Conservation (phyloP, 2,113 vertebrate species). For the Phrynosoma platyrhinos region DNA sequence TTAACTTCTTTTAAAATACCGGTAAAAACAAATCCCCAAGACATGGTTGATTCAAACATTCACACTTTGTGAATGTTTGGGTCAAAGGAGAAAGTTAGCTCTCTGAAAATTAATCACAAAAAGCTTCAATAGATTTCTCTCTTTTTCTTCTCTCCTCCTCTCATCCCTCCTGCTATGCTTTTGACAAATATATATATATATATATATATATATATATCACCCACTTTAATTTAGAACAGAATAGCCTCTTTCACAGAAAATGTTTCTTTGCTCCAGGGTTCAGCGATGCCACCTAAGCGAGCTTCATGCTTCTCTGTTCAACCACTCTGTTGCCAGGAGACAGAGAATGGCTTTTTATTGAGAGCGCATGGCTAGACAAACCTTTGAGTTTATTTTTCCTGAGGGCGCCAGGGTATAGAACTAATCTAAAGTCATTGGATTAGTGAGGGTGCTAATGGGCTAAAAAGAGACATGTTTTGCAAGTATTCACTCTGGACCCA, state of each 20-base stretch:
- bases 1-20: neutral
- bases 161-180: neutral
- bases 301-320: neutral
- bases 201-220: no score
- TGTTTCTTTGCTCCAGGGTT: slow-evolving; percentile 24
- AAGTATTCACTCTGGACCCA: fast-evolving
- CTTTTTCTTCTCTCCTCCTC: neutral
- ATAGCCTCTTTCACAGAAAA: neutral
- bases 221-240: slow-evolving; percentile 5
- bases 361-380: neutral
- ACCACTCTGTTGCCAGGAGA: slow-evolving; percentile 19
- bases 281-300: neutral
- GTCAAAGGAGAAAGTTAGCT: neutral
- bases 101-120: slow-evolving; percentile 20
- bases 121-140: neutral
- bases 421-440: neutral
- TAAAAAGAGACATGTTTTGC: neutral
- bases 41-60: neutral
- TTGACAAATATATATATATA: no score
- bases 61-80: neutral
- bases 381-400: neutral
- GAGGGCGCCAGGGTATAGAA: neutral
- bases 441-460: neutral
- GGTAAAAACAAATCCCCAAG: neutral
- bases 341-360: neutral